Percentiles rank a stretch among this genome's conserved stretches.
Conservation (phyloP, 2,113 vertebrate species). For the Chaetodon auriga region DNA sequence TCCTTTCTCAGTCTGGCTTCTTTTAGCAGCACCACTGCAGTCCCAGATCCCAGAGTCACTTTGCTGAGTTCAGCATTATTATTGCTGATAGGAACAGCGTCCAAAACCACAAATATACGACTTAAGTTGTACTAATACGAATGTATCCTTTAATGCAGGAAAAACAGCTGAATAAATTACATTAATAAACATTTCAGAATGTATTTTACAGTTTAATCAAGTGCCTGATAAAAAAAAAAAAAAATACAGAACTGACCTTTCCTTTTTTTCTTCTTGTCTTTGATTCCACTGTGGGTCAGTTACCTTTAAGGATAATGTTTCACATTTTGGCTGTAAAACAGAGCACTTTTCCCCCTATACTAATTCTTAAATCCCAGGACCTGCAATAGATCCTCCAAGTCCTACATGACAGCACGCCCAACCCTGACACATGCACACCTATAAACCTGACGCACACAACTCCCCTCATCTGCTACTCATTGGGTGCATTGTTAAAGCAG, state of each 20-base stretch:
- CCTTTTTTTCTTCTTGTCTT: not conserved
- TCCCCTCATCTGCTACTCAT: slow-evolving; percentile 78
- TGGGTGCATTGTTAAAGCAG: slow-evolving; percentile 61
- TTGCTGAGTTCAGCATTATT: not conserved
- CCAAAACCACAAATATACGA: not conserved
- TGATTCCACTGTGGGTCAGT: slow-evolving; percentile 36
- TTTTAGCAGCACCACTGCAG: slow-evolving; percentile 1
- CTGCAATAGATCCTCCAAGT: slow-evolving; percentile 65
- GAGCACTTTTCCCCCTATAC: slow-evolving; percentile 25
- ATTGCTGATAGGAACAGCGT: not conserved
- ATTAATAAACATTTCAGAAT: not conserved
- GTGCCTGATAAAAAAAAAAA: not conserved
- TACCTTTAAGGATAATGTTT: slow-evolving; percentile 49
- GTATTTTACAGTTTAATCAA: not conserved
- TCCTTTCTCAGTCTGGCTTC: not conserved
- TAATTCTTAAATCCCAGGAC: slow-evolving; percentile 48
- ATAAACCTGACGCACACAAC: slow-evolving; percentile 60
- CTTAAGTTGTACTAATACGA: not conserved
- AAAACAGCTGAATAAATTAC: not conserved
- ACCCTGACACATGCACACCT: slow-evolving; percentile 62
- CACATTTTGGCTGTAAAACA: slow-evolving; percentile 62
- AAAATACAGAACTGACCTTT: not conserved
- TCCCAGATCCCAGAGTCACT: not conserved
- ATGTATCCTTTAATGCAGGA: not conserved
- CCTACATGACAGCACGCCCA: slow-evolving; percentile 58